Evolutionary conservation across 2,113 vertebrate genomes (phyloP).

Genomic region (Aphelocoma coerulescens): DNA sequence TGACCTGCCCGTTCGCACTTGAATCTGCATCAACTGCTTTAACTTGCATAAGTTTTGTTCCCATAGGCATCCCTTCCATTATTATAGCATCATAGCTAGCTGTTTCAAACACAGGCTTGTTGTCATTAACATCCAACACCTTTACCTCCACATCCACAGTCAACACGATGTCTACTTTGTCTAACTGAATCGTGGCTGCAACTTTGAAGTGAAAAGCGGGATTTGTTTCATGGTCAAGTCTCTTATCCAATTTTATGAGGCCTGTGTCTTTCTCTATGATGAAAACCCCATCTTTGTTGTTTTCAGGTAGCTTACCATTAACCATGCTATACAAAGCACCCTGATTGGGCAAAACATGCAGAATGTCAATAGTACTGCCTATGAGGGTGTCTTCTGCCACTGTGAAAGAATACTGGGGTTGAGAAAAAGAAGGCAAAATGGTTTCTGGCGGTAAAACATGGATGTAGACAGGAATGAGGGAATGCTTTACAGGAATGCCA

Average conservation of each 20-base stretch:
- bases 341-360: conserved; percentile 78
- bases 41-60: conserved; percentile 88
- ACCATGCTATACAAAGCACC: conserved; percentile 78
- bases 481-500: conserved; percentile 86
- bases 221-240: conserved; percentile 85
- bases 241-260: conserved; percentile 89
- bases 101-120: conserved; percentile 89
- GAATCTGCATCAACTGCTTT: conserved; percentile 86
- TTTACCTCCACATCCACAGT: conserved; percentile 88
- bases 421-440: conserved; percentile 84
- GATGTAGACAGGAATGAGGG: conserved; percentile 92
- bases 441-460: conserved; percentile 88
- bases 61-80: conserved; percentile 90
- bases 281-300: conserved; percentile 86
- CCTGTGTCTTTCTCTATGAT: conserved; percentile 88
- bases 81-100: conserved; percentile 83
- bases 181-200: conserved; percentile 80
- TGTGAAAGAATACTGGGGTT: conserved; percentile 87
- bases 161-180: conserved; percentile 84
- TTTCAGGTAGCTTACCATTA: conserved; percentile 84
- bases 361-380: conserved; percentile 83
- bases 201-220: conserved; percentile 87
- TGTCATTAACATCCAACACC: conserved; percentile 92
- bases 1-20: conserved; percentile 92
- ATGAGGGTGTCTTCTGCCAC: conserved; percentile 86